Percentiles rank a stretch among this genome's conserved stretches.
These are phyloP conservation scores for Sinotaia quadrata DNA, from an alignment of 2,888 invertebrate species.

Conservation along the genomic window DNA sequence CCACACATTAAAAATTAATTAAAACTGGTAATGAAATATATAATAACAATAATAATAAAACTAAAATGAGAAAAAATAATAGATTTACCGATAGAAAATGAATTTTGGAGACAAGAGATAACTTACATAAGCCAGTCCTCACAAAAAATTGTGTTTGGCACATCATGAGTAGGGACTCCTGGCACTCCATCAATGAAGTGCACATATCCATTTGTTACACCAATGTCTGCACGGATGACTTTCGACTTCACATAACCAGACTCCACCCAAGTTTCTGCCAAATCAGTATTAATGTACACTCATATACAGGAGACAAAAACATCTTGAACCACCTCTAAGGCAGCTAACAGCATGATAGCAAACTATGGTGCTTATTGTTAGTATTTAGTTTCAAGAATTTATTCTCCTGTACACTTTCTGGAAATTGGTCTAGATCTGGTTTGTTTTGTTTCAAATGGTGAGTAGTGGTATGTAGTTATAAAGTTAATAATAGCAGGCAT, in stretches of 20 bases:
- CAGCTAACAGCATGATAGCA: too few species aligned
- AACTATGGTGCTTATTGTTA: too few species aligned
- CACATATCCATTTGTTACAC: slow-evolving; percentile 52
- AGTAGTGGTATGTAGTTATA: too few species aligned
- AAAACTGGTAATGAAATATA: background rate
- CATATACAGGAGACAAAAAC: too few species aligned
- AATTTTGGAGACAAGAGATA: too few species aligned
- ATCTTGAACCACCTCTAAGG: too few species aligned
- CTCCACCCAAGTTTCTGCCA: slow-evolving; percentile 87
- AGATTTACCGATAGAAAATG: background rate
- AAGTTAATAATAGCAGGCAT: too few species aligned
- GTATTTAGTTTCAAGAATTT: too few species aligned
- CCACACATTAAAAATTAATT: background rate
- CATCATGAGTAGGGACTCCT: slow-evolving; percentile 44
- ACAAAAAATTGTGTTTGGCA: slow-evolving; percentile 38
- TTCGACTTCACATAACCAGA: slow-evolving; percentile 94
- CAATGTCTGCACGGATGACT: slow-evolving; percentile 86
- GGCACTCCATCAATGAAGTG: slow-evolving; percentile 53
- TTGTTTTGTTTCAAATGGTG: too few species aligned
- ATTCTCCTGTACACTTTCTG: too few species aligned
- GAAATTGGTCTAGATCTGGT: too few species aligned
- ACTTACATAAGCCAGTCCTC: slow-evolving; percentile 43
- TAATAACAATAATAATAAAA: background rate
- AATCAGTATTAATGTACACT: too few species aligned
- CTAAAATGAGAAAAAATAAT: background rate